Percentiles rank a stretch among this genome's conserved stretches.
Conservation (phyloP, 1,140 invertebrate genomes). For the Caenorhabditis inopinata region DNA sequence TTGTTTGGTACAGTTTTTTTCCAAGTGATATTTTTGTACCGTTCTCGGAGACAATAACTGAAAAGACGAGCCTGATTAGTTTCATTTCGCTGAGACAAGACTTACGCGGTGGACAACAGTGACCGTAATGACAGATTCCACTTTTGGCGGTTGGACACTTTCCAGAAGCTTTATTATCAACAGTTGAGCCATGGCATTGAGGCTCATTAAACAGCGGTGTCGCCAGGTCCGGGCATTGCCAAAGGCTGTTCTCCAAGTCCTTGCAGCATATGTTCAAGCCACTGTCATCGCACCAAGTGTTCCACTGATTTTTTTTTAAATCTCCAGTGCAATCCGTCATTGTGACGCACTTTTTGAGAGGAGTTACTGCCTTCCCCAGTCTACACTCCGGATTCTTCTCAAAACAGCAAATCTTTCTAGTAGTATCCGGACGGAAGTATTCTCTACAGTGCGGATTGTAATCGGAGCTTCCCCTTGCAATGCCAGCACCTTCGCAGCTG, state of each 20-base stretch:
- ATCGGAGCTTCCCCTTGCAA: neutral
- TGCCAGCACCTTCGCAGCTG: neutral
- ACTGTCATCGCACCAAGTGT: neutral
- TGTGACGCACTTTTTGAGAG: neutral
- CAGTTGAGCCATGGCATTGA: neutral
- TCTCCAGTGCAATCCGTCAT: neutral
- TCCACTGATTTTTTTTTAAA: neutral
- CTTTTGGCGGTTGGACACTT: neutral
- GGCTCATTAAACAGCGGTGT: constrained; percentile 10
- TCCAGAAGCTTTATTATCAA: neutral
- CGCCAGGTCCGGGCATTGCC: neutral
- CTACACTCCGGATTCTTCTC: neutral
- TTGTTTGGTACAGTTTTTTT: neutral
- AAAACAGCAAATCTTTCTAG: neutral
- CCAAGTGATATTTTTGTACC: neutral
- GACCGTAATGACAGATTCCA: neutral
- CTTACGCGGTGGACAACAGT: constrained; percentile 6
- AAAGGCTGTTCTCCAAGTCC: neutral
- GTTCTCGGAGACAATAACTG: neutral
- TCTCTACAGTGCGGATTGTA: neutral
- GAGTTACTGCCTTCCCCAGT: neutral
- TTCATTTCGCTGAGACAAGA: neutral
- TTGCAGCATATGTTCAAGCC: neutral
- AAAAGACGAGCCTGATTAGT: neutral
- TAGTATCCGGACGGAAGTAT: neutral